These are phyloP conservation scores for Trichomalopsis sarcophagae DNA, from an alignment of 1,140 invertebrate species.

Conservation along the genomic window DNA sequence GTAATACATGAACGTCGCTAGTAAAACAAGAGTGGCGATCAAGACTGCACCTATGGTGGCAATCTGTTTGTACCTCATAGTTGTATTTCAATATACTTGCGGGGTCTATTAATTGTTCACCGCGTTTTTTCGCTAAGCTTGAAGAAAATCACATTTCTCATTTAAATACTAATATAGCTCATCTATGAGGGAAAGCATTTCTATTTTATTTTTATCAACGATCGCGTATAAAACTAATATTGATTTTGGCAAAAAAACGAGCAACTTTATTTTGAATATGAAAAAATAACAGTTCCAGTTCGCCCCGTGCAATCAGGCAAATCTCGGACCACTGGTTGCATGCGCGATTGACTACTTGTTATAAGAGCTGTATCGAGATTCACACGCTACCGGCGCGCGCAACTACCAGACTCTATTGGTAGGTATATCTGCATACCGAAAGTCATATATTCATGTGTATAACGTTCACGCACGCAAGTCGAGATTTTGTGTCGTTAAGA, in stretches of 20 bases:
- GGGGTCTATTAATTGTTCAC: too few relatives aligned
- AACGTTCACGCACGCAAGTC: too few relatives aligned
- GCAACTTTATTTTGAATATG: background rate
- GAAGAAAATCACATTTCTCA: too few relatives aligned
- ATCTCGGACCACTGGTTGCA: background rate
- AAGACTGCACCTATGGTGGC: conserved; percentile 56
- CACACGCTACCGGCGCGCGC: background rate
- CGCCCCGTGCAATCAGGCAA: background rate
- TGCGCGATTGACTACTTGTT: background rate
- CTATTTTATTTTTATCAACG: too few relatives aligned
- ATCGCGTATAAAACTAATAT: too few relatives aligned
- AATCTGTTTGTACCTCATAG: conserved; percentile 62
- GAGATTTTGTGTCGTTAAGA: too few relatives aligned
- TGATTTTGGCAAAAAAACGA: background rate
- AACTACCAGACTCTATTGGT: background rate
- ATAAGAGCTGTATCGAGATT: background rate
- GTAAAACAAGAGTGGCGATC: conserved; percentile 55
- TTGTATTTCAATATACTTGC: conserved; percentile 1
- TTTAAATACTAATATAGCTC: too few relatives aligned
- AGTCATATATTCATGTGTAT: too few relatives aligned
- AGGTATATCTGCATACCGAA: too few relatives aligned
- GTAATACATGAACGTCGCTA: conserved; percentile 65
- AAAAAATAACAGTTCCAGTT: background rate
- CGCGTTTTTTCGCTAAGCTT: too few relatives aligned
- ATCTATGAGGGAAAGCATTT: too few relatives aligned